Base-by-base conservation (phyloP, 1,140 invertebrate genomes). In the Pachypsylla venusta region DNA sequence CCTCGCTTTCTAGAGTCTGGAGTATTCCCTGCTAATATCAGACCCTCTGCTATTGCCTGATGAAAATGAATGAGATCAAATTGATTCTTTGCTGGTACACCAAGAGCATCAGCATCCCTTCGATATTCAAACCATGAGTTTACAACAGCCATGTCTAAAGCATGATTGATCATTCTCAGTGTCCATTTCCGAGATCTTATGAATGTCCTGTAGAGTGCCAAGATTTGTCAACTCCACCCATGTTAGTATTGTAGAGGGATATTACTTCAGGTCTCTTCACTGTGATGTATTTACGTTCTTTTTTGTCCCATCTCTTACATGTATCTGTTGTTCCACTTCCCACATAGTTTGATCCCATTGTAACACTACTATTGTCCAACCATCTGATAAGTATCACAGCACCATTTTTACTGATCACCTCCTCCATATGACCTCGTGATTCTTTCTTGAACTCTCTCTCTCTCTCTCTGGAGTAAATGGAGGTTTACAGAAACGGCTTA, bases 171-270 rank as follows among this genome's bases (percentile, higher is more conserved):
- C 59, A 69, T 63, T 39, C 65, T 59, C 25, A 69, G 22, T 54
- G 66, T 70, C 66, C 66, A 69, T 66, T 70, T 70, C 65, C 61
- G 60, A 7, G 65, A 69, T 62, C 61, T 62, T 30, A 67, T 61
- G 55, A 63, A 66, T 25, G 62, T 67, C 20, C 64, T 19, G 55
- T 70, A 68, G 13, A 61, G 28, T 48, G 58, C n/a, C 1, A 55
- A 27, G 16, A 22, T 2, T 28, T 25, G 56, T 57, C 27, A 42
- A 57, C 56, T 1, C 56, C 56, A 1, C 56, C 27, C 57, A 58
- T 53, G 2, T 53, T 30, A 1, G 5, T 27, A 24, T 53, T 58
- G 20, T 58, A 58, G 14, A 35, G 1, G 24, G 54, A 10, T 19
- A 56, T 56, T 56, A 70, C 65, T 39, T 65, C 62, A 60, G 71